Percentiles rank a stretch among this genome's conserved stretches.
Evolutionary conservation across 2,797 vertebrate genomes (phyloP).

Genomic region (Oreochromis grahami): DNA sequence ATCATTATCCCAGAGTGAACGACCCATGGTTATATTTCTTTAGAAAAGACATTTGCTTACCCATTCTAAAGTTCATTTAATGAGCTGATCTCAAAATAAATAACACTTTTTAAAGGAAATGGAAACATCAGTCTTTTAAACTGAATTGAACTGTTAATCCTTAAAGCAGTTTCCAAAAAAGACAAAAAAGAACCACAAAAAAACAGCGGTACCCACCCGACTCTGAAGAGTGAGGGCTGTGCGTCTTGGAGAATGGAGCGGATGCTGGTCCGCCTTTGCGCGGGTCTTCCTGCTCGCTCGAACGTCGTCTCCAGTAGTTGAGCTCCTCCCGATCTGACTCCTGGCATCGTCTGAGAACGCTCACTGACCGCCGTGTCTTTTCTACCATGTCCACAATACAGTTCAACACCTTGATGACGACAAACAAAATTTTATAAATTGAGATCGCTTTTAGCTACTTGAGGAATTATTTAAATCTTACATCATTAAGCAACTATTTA

Average conservation of each 20-base stretch:
- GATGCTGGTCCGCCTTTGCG: constrained; percentile 79
- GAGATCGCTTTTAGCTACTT: neutral
- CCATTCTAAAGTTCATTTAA: neutral
- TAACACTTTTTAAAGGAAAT: neutral
- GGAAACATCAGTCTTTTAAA: neutral
- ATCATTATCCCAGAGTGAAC: neutral
- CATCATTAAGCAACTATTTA: neutral
- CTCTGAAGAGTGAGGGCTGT: constrained; percentile 88
- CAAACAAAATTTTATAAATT: neutral
- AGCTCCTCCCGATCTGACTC: constrained; percentile 96
- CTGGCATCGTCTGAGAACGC: constrained; percentile 93
- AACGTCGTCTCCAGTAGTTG: constrained; percentile 93
- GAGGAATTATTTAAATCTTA: neutral
- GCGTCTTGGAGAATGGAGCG: constrained; percentile 82
- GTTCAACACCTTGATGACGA: constrained; percentile 85
- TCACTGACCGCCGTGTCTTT: constrained; percentile 93
- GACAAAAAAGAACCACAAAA: neutral
- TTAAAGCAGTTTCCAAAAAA: neutral
- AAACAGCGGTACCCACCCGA: constrained; percentile 70
- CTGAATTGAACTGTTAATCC: neutral
- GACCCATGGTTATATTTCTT: neutral
- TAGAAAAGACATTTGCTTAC: neutral
- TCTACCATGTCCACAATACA: constrained; percentile 99
- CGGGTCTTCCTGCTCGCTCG: constrained; percentile 87
- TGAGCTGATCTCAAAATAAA: neutral